phyloP scores from a whole-genome alignment of 37 sponge, comb jelly and placozoan species.

The Crambe crambe region DNA sequence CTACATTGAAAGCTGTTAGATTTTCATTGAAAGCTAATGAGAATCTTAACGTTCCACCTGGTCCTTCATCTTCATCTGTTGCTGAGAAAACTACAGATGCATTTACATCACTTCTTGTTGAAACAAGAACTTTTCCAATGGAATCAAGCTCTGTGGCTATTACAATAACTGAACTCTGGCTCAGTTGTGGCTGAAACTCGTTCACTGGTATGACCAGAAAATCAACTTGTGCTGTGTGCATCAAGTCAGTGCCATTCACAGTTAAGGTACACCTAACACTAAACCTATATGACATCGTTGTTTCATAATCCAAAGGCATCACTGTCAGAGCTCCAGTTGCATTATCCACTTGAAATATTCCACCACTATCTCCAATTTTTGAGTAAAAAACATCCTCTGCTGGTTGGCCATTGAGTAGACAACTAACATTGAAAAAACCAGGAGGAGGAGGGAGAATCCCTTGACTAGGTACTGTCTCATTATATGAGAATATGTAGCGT shows the following conservation, averaged over 20 bases:
- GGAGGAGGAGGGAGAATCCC: not conserved
- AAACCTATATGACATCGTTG: constrained; percentile 18
- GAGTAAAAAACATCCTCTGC: not conserved
- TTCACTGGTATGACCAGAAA: constrained; percentile 32
- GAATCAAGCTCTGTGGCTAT: not conserved
- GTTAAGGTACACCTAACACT: constrained; percentile 1
- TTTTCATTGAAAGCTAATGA: not conserved
- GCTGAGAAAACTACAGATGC: not conserved
- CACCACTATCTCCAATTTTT: not conserved
- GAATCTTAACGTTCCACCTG: constrained; percentile 8
- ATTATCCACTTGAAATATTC: constrained; percentile 35
- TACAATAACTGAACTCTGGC: not conserved
- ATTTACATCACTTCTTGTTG: not conserved
- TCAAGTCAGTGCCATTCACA: not conserved
- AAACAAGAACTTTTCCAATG: not conserved
- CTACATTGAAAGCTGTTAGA: not conserved
- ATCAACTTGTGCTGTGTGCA: constrained; percentile 4
- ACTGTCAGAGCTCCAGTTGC: constrained; percentile 44
- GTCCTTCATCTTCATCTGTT: constrained; percentile 25
- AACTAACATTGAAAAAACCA: not conserved
- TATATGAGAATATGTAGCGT: not conserved
- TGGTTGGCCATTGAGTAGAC: constrained; percentile 16
- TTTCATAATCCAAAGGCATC: constrained; percentile 53
- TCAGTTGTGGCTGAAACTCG: constrained; percentile 24
- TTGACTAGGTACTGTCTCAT: not conserved